These are phyloP conservation scores for Ichneumoninae sp. DNA, from an alignment of 2,888 invertebrate species.

Conservation along the genomic window DNA sequence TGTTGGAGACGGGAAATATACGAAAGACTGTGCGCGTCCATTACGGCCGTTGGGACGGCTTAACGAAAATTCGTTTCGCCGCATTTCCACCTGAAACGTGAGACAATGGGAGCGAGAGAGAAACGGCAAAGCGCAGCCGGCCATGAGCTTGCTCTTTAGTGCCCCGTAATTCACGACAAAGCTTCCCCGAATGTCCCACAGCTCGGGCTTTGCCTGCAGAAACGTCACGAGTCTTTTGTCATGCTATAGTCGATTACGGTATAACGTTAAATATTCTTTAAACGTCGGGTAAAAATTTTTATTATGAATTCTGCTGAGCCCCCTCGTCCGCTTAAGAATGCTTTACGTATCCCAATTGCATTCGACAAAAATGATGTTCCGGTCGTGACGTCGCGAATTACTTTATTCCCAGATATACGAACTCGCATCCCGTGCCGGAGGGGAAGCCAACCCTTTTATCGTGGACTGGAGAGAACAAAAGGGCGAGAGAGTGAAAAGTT, in stretches of 20 bases:
- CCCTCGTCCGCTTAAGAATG: not conserved
- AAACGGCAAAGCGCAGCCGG: constrained; percentile 66
- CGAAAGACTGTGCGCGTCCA: not conserved
- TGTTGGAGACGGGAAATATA: not conserved
- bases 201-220: constrained; percentile 9
- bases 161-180: constrained; percentile 77
- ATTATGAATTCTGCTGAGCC: not conserved
- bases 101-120: constrained; percentile 63
- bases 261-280: constrained; percentile 2
- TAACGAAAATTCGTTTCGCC: constrained; percentile 74
- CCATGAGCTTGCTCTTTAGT: constrained; percentile 75
- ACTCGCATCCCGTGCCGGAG: not conserved
- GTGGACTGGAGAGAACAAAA: not conserved
- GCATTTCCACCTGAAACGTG: constrained; percentile 73
- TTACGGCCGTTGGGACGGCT: constrained; percentile 1
- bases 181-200: constrained; percentile 74
- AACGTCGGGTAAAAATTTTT: not conserved
- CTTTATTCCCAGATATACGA: not conserved
- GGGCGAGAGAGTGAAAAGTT: not conserved
- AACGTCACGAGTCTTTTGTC: constrained; percentile 26
- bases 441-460: not conserved
- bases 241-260: constrained; percentile 28
- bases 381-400: not conserved
- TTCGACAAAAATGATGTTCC: not conserved
- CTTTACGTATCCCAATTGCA: not conserved